Evolutionary conservation across 2,888 invertebrate genomes (phyloP).

Genomic region (Tipula vernalis): DNA sequence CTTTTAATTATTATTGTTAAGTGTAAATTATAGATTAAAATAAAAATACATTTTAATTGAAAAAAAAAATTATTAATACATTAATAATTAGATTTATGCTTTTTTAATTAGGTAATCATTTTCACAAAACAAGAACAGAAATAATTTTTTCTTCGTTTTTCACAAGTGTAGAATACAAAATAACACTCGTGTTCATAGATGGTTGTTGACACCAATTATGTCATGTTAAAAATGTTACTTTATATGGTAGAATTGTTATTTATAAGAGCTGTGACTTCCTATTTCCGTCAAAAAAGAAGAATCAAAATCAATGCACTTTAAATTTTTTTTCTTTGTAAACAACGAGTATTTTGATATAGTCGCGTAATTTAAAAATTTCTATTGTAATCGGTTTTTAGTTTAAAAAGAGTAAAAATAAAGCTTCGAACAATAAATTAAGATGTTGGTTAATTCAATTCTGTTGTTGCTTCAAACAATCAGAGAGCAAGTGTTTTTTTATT

Average conservation of each 20-base stretch:
- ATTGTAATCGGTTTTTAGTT: background rate
- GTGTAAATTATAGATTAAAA: background rate
- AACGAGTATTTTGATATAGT: background rate
- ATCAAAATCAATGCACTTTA: background rate
- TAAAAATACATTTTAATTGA: background rate
- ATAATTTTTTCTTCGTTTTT: background rate
- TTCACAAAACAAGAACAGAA: background rate
- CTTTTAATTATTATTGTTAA: background rate
- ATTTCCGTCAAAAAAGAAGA: background rate
- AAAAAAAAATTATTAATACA: too few species aligned
- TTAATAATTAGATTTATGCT: background rate
- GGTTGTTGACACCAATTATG: background rate
- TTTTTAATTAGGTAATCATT: background rate
- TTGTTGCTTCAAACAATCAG: background rate
- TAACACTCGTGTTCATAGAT: background rate
- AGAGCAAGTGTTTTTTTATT: background rate
- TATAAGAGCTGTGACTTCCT: background rate
- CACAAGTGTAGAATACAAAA: background rate
- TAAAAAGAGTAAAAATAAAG: background rate
- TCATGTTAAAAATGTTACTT: background rate
- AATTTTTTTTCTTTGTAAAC: background rate
- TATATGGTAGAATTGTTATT: background rate
- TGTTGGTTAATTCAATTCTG: background rate
- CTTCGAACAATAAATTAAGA: background rate
- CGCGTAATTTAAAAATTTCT: background rate